A percentile compares a stretch with the other conserved stretches of the same genome.
phyloP scores from a whole-genome alignment of 2,113 vertebrate genomes.

The Neofelis nebulosa region DNA sequence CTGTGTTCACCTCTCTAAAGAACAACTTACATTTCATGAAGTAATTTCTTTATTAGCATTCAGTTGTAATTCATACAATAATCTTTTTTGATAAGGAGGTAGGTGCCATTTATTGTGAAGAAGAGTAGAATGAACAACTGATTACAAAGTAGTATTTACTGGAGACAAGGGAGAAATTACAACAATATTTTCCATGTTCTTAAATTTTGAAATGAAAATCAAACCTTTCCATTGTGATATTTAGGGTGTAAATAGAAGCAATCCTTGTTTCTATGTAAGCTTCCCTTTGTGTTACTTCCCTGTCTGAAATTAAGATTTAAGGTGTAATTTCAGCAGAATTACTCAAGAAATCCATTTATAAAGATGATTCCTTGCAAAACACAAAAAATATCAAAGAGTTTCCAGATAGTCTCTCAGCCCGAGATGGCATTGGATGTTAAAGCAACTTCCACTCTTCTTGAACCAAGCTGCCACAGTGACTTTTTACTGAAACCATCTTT shows the following conservation, averaged over 20 bases:
- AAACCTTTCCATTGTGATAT: background rate
- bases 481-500: background rate
- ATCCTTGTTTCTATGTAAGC: background rate
- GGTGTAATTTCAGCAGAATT: background rate
- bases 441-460: background rate
- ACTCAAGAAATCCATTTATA: background rate
- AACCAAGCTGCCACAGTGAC: background rate
- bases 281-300: background rate
- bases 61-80: constrained; percentile 19
- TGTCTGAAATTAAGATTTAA: background rate
- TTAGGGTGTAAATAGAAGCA: background rate
- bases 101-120: background rate
- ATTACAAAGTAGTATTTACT: background rate
- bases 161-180: background rate
- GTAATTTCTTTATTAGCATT: constrained; percentile 41
- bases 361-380: background rate
- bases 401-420: background rate
- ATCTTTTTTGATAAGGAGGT: constrained; percentile 38
- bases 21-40: constrained; percentile 68
- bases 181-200: background rate
- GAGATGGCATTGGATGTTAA: background rate
- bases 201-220: background rate
- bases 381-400: background rate
- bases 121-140: constrained; percentile 3
- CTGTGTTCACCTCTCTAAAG: constrained; percentile 48